Percentiles rank a stretch among this genome's conserved stretches.
These are phyloP conservation scores for Campoplex capitator DNA, from an alignment of 2,888 invertebrate species.

Conservation along the genomic window DNA sequence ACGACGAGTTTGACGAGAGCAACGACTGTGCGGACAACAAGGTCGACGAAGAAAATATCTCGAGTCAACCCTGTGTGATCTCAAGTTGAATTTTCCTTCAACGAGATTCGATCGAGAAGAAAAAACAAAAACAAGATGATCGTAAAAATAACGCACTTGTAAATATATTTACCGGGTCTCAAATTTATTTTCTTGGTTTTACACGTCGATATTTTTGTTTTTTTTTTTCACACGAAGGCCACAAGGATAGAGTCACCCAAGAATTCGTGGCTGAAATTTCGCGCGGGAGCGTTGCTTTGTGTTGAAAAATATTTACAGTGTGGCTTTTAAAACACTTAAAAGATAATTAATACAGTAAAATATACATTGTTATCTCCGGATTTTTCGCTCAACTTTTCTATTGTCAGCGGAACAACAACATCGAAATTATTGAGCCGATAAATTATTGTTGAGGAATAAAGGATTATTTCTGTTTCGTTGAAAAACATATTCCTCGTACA, in stretches of 20 bases:
- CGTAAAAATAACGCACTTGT: slow-evolving; percentile 18
- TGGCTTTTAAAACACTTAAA: slow-evolving; percentile 55
- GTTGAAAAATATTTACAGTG: slow-evolving; percentile 67
- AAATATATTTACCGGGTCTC: slow-evolving; percentile 59
- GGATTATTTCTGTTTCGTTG: slow-evolving; percentile 24
- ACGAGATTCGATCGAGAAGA: background rate
- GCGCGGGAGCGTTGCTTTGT: too few relatives aligned
- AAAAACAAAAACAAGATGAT: too few relatives aligned
- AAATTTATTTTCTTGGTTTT: slow-evolving; percentile 52
- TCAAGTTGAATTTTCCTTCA: background rate
- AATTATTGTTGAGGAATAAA: slow-evolving; percentile 40
- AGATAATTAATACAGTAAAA: too few relatives aligned
- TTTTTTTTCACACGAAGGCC: background rate
- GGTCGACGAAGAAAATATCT: background rate
- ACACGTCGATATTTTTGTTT: slow-evolving; percentile 25
- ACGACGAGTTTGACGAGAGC: slow-evolving; percentile 10
- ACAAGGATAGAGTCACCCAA: background rate
- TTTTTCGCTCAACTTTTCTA: background rate
- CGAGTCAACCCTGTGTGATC: background rate
- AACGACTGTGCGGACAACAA: slow-evolving; percentile 3
- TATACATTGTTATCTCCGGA: background rate
- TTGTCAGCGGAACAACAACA: background rate
- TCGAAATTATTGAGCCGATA: background rate
- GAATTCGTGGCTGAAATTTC: slow-evolving; percentile 38
- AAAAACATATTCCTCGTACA: slow-evolving; percentile 15